Evolutionary conservation across 2,113 vertebrate species (phyloP), one percentile per base, ranked within the genome.

Genomic region (Megaceryle torquata): DNA sequence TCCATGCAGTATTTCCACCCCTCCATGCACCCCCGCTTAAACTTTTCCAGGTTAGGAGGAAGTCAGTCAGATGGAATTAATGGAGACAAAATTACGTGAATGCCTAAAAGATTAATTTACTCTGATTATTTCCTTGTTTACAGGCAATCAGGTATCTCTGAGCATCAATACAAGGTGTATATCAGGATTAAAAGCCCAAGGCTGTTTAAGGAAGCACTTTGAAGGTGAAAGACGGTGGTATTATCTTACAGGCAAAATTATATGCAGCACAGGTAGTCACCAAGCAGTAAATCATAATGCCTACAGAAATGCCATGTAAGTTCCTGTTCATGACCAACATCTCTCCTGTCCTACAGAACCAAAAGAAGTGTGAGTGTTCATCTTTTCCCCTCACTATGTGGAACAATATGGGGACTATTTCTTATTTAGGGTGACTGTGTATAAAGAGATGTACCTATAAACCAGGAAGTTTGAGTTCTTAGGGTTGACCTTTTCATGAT

Each of bases 1-100:
- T 85, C 89, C 29, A 43, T 63, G 53, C 37, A 70, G 41, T 35
- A 28, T 82, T 86, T 91, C 56, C 17, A 74, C 13, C 22, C 17
- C 44, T 68, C 44, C 0, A 0, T 0, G 14, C 17, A 68, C 43
- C 21, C 46, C 28, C 59, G 15, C 31, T 94, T 90, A 50, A 86
- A 78, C 51, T 67, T 83, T 93, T 88, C 72, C 67, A 95, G 39
- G 41, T 93, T 96, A 78, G 37, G 22, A 79, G 43, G 44, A 95
- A 95, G 65, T 82, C 48, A 86, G 54, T 56, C 81, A 82, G 59
- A 76, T 1, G 0, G 63, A 64, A 91, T 75, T 92, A 94, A 83
- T 11, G 6, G 67, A 84, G 24, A 37, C 25, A 68, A 88, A 94
- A 97, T 78, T 57, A n/a, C 37, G 26, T 13, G 2, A 82, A 67